These are phyloP conservation scores for Eueremaeus valkanovi DNA, from an alignment of 2,888 invertebrate species.

Conservation along the genomic window DNA sequence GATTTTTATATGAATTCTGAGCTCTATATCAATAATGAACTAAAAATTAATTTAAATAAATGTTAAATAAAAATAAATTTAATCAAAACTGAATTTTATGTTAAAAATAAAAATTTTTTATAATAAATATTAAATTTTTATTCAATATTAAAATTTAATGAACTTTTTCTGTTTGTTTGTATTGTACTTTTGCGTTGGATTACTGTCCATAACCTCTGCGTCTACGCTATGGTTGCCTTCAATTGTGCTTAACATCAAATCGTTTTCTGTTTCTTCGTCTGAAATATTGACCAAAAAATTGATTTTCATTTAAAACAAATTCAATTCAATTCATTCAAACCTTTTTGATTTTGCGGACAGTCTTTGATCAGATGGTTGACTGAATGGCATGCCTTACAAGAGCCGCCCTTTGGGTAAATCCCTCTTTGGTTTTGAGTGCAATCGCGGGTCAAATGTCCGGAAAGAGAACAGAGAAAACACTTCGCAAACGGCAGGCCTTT, in stretches of 20 bases:
- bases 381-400: constrained; percentile 75
- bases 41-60: too few relatives aligned
- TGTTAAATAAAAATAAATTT: too few relatives aligned
- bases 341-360: constrained; percentile 62
- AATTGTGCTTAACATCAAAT: background rate
- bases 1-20: too few relatives aligned
- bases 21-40: too few relatives aligned
- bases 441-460: constrained; percentile 79
- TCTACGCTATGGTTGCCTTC: constrained; percentile 1
- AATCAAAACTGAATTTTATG: too few relatives aligned
- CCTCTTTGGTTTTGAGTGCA: constrained; percentile 85
- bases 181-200: too few relatives aligned
- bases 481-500: constrained; percentile 73
- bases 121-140: too few relatives aligned
- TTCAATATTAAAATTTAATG: constrained; percentile 24
- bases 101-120: background rate
- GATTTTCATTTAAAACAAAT: background rate
- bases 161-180: constrained; percentile 5
- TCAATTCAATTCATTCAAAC: background rate
- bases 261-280: constrained; percentile 2
- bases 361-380: constrained; percentile 78
- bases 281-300: background rate
- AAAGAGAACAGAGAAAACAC: constrained; percentile 82
- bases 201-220: background rate
- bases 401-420: constrained; percentile 73